phyloP scores from a whole-genome alignment of 2,113 vertebrate genomes.

The Oreochromis niloticus region DNA sequence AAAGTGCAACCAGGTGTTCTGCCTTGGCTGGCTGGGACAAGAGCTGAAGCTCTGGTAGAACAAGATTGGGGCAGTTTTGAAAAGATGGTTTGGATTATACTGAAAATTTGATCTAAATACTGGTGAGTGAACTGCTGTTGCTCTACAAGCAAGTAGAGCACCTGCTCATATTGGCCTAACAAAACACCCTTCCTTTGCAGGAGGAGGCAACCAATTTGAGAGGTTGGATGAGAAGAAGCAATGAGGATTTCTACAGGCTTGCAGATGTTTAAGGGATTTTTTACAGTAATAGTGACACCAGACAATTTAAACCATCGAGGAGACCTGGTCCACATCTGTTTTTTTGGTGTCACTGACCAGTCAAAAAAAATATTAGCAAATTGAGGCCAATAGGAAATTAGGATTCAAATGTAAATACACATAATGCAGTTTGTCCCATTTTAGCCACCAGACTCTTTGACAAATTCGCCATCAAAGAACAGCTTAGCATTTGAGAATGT shows the following conservation, averaged over 20 bases:
- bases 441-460: background rate
- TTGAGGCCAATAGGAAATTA: background rate
- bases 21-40: background rate
- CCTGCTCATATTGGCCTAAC: background rate
- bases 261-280: background rate
- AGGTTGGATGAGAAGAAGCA: background rate
- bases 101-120: background rate
- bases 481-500: background rate
- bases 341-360: background rate
- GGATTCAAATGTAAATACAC: background rate
- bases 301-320: background rate
- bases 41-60: background rate
- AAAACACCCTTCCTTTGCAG: background rate
- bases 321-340: background rate
- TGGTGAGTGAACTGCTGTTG: background rate
- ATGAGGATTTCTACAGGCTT: background rate
- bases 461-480: background rate
- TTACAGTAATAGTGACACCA: background rate
- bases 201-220: background rate
- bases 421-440: background rate
- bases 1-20: background rate
- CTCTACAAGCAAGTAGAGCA: background rate
- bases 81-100: background rate
- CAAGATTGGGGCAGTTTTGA: background rate
- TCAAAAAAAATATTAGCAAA: background rate